These are phyloP conservation scores for Hirtodrosophila histrioides DNA, from an alignment of 2,888 invertebrate genomes.

Conservation along the genomic window DNA sequence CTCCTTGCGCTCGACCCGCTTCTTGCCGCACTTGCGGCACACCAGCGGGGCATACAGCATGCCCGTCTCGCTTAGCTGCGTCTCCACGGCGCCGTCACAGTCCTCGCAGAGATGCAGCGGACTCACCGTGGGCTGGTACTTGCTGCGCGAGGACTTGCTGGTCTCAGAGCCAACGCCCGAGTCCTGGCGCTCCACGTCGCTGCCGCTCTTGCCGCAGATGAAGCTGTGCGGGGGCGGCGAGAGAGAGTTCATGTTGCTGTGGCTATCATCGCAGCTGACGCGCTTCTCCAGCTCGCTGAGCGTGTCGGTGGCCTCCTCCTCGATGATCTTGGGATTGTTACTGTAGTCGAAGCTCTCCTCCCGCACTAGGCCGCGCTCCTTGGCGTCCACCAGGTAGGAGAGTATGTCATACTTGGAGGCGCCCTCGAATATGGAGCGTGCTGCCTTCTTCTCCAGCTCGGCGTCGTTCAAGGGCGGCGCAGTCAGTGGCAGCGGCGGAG, in stretches of 20 bases:
- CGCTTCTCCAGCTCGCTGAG: slow-evolving; percentile 86
- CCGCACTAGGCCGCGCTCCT: slow-evolving; percentile 89
- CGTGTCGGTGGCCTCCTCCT: slow-evolving; percentile 87
- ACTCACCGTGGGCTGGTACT: slow-evolving; percentile 86
- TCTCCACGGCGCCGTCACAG: slow-evolving; percentile 92
- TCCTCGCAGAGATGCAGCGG: slow-evolving; percentile 92
- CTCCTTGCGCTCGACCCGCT: slow-evolving; percentile 95
- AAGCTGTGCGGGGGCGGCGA: slow-evolving; percentile 77
- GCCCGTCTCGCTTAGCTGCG: slow-evolving; percentile 89
- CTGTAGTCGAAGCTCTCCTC: slow-evolving; percentile 89
- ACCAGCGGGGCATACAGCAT: slow-evolving; percentile 91
- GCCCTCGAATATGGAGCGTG: slow-evolving; percentile 89
- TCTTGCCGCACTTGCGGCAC: slow-evolving; percentile 94
- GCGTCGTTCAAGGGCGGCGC: slow-evolving; percentile 91
- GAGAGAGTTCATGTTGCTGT: slow-evolving; percentile 87
- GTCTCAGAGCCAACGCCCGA: slow-evolving; percentile 97
- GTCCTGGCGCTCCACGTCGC: slow-evolving; percentile 94
- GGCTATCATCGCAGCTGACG: slow-evolving; percentile 91
- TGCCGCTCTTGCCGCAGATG: slow-evolving; percentile 70
- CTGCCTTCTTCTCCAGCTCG: slow-evolving; percentile 89
- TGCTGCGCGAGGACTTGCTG: slow-evolving; percentile 92
- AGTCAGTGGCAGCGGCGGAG: slow-evolving; percentile 91
- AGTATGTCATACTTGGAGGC: slow-evolving; percentile 95
- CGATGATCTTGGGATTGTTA: slow-evolving; percentile 85
- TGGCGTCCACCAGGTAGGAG: slow-evolving; percentile 94